phyloP scores from a whole-genome alignment of 2,113 vertebrate genomes.

The Boulengeromyrus knoepffleri region DNA sequence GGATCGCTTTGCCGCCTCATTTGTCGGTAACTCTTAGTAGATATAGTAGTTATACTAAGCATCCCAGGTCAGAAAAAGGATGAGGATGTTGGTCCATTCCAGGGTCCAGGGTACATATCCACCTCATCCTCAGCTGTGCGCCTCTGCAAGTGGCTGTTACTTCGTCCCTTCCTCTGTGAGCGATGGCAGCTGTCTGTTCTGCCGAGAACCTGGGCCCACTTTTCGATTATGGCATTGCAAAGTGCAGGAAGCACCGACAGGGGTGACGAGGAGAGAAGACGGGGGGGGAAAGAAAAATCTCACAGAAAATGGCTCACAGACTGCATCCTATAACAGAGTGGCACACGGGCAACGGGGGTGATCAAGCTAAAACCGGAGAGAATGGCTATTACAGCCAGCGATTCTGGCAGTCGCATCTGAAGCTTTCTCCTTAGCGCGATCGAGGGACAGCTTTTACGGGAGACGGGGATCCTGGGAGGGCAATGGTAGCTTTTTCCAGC shows the following conservation, averaged over 20 bases:
- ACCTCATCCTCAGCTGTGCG: background rate
- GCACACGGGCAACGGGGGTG: background rate
- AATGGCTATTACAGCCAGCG: background rate
- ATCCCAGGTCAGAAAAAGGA: background rate
- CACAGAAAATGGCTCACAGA: background rate
- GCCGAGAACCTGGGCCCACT: background rate
- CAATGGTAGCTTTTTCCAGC: background rate
- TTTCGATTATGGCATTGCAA: background rate
- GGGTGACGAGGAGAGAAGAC: background rate
- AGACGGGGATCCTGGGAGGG: background rate
- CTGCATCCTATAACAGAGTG: background rate
- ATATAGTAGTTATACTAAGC: background rate
- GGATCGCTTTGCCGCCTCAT: background rate
- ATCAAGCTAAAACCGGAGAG: background rate
- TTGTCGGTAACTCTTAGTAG: background rate
- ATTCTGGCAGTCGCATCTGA: background rate
- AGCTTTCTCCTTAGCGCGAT: background rate
- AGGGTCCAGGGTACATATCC: background rate
- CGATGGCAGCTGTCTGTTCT: background rate
- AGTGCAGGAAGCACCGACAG: background rate
- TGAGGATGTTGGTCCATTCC: background rate
- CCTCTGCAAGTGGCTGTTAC: background rate
- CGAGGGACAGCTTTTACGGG: background rate
- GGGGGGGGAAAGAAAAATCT: background rate
- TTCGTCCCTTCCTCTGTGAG: background rate